A percentile compares a stretch with the other conserved stretches of the same genome.
Evolutionary conservation across 2,888 invertebrate genomes (phyloP).

Genomic region (Chesias legatella): DNA sequence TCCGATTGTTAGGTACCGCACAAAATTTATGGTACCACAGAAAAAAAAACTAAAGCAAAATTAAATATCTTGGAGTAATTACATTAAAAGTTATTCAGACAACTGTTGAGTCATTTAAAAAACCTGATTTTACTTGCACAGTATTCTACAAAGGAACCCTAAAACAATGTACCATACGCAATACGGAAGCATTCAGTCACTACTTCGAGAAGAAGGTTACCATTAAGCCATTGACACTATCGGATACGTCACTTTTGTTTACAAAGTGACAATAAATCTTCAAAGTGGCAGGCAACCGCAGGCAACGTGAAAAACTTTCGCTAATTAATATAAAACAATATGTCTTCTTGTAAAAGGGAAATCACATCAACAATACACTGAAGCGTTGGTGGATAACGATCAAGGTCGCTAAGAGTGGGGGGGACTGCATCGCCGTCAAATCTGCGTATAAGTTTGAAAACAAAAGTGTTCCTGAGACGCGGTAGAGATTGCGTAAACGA

Average conservation of each 20-base stretch:
- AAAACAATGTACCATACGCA: slow-evolving; percentile 33
- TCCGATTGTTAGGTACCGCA: too few relatives aligned
- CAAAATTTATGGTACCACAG: too few relatives aligned
- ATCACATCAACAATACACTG: slow-evolving; percentile 58
- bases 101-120: too few relatives aligned
- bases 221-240: slow-evolving; percentile 42
- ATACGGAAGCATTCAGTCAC: slow-evolving; percentile 44
- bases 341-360: slow-evolving; percentile 65
- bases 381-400: slow-evolving; percentile 52
- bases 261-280: slow-evolving; percentile 38
- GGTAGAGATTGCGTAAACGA: slow-evolving; percentile 48
- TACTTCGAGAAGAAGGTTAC: slow-evolving; percentile 48
- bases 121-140: too few relatives aligned
- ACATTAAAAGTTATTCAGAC: too few relatives aligned
- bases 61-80: too few relatives aligned
- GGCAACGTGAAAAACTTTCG: slow-evolving; percentile 51
- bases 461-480: slow-evolving; percentile 69
- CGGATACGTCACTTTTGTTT: slow-evolving; percentile 38
- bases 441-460: slow-evolving; percentile 50
- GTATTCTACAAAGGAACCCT: not conserved
- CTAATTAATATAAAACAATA: slow-evolving; percentile 48
- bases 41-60: too few relatives aligned
- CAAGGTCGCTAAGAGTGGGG: slow-evolving; percentile 50
- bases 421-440: slow-evolving; percentile 40
- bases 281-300: slow-evolving; percentile 32